Evolutionary conservation across 2,888 invertebrate genomes (phyloP).

Genomic region (Tribolium freemani): DNA sequence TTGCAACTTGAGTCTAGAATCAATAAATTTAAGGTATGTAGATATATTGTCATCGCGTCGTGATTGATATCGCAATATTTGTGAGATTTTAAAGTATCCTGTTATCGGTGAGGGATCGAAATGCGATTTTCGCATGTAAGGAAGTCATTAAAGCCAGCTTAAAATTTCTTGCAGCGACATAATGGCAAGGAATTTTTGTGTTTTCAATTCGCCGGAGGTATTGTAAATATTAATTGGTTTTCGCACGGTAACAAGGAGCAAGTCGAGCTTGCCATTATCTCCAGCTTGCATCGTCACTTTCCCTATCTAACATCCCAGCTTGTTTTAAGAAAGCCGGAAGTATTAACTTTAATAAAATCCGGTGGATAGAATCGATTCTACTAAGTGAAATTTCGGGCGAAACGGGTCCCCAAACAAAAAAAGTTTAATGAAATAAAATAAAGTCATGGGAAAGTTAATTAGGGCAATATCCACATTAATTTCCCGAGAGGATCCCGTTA

Average conservation of each 20-base stretch:
- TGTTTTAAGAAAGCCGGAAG: neutral
- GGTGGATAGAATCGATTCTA: slow-evolving; percentile 10
- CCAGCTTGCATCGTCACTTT: slow-evolving; percentile 28
- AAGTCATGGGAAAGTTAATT: slow-evolving; percentile 50
- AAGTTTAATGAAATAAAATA: slow-evolving; percentile 51
- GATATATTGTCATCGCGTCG: neutral
- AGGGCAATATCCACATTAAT: slow-evolving; percentile 52
- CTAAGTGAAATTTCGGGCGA: slow-evolving; percentile 2
- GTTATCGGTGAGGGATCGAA: slow-evolving; percentile 6
- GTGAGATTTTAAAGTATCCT: slow-evolving; percentile 3
- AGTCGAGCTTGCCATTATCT: slow-evolving; percentile 18
- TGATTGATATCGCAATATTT: slow-evolving; percentile 4
- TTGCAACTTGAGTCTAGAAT: neutral
- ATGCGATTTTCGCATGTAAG: slow-evolving; percentile 11
- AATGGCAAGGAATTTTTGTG: slow-evolving; percentile 9
- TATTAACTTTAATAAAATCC: slow-evolving; percentile 21
- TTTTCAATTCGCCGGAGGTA: neutral
- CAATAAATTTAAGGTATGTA: neutral
- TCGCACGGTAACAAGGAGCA: slow-evolving; percentile 15
- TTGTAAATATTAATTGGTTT: slow-evolving; percentile 29
- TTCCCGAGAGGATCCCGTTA: slow-evolving; percentile 50
- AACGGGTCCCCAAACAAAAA: slow-evolving; percentile 31
- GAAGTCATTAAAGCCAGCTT: slow-evolving; percentile 10
- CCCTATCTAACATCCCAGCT: slow-evolving; percentile 30
- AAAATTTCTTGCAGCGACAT: slow-evolving; percentile 10